Conservation (phyloP, 2,797 vertebrate species). For the Lates japonicus region DNA sequence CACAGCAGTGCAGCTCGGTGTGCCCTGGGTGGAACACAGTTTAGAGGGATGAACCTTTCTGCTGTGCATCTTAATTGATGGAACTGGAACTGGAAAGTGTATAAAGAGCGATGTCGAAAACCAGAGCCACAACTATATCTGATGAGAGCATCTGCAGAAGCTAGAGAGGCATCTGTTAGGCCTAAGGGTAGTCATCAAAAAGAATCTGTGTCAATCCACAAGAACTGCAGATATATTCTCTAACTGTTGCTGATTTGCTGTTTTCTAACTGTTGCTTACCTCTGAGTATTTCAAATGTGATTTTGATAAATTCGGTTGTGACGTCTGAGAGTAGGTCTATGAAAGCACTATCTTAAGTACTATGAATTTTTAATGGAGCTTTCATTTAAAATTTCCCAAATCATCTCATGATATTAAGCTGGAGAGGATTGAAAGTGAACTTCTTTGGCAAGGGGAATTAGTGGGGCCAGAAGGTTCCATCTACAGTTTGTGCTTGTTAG, state of each 20-base stretch:
- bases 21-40: conserved; percentile 22
- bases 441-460: conserved; percentile 19
- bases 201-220: conserved; percentile 44
- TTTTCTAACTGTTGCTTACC: conserved; percentile 34
- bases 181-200: conserved; percentile 48
- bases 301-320: conserved; percentile 13
- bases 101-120: conserved; percentile 31
- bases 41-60: conserved; percentile 37
- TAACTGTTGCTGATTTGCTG: conserved; percentile 22
- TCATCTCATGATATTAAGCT: conserved; percentile 34
- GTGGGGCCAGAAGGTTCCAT: conserved; percentile 17
- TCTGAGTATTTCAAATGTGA: background rate
- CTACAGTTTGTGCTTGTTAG: conserved; percentile 38
- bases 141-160: conserved; percentile 61
- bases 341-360: conserved; percentile 36
- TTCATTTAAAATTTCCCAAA: conserved; percentile 38
- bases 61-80: conserved; percentile 46
- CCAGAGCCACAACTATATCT: conserved; percentile 35
- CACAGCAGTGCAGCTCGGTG: conserved; percentile 35
- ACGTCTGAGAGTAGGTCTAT: conserved; percentile 10
- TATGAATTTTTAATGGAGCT: conserved; percentile 35
- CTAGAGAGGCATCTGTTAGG: conserved; percentile 57
- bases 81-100: conserved; percentile 25
- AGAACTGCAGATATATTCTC: conserved; percentile 8
- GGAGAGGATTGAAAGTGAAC: conserved; percentile 26